Base-by-base conservation (phyloP, 2,113 vertebrate species). In the Melanerpes formicivorus region DNA sequence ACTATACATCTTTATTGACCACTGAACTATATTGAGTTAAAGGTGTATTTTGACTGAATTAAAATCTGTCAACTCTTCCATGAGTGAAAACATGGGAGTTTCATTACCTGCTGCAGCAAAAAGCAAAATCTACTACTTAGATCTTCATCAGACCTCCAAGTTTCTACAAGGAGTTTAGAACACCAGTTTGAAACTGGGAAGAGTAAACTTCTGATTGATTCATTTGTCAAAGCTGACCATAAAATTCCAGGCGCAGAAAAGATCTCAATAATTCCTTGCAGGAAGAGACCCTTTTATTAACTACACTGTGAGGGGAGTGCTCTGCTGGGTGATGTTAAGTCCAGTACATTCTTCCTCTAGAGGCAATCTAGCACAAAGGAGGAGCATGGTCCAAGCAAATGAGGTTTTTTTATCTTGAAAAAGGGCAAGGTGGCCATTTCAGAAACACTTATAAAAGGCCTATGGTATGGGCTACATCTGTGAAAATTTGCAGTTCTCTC, bases 271-370 rank as follows among this genome's bases (percentile, higher is more conserved):
- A n/a, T 19, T 64, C 13, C 10, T 80, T 72, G 37, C n/a, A 17
- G 26, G 18, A 62, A 37, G 17, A 81, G 18, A 70, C 13, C 23
- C 1, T 48, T 66, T 48, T 22, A 50, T 12, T 69, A 67, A 73
- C 52, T 0, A 1, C 15, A 25, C 30, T 32, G 22, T 0, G 0
- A 87, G n/a, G n/a, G 56, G 4, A 67, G 3, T 0, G 1, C 7
- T 6, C 25, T 17, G 29, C 10, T 59, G 30, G 10, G 5, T 59
- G n/a, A n/a, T 10, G 17, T 71, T 48, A 65, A 40, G 6, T 11
- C n/a, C 65, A 77, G 50, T 11, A 29, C 18, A 52, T 4, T 14
- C 37, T 54, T 60, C 5, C 2, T 18, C 29, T 50, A 55, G 14
- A 70, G 42, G 32, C 10, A 18, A 70, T 4, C 9, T 64, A 71